Base-by-base conservation (phyloP, 64 coral and sea anemone species). In the Porites australiensis region DNA sequence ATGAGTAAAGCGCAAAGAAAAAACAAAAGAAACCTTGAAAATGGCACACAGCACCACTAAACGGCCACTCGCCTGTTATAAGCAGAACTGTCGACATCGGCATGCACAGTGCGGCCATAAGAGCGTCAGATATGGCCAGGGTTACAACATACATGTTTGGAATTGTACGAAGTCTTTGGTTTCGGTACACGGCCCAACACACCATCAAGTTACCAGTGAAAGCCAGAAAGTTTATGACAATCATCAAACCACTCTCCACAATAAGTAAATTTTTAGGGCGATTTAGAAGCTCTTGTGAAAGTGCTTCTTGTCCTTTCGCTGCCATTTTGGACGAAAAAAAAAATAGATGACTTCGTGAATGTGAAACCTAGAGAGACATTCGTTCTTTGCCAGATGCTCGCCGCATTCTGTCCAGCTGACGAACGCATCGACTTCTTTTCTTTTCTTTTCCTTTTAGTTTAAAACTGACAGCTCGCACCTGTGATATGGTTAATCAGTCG, bases 1-100 rank as follows among this genome's bases (percentile, higher is more conserved):
- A 73, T 1, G 93, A 95, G 18, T 74, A 77, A 1, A 90, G 15
- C 0, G 87, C 93, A 18, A 49, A 90, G 74, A 83, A 89, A 14
- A 89, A 89, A 51, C 68, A 74, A 48, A 95, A 86, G 57, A 95
- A 95, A 37, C 93, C 93, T 43, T 95, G 93, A 23, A 95, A 86
- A 79, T 95, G 93, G 49, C 93, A 95, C 23, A 90, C 59, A 44
- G 49, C 49, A 22, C 9, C n/a, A 6, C 74, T 49, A 10, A 88
- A 88, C 1, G 64, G 69, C 79, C 88, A 95, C 3, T 58, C 19
- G 0, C 83, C 77, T 18, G 58, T 95, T 63, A 90, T 27, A 8
- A 89, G 88, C 8, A 90, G 79, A 13, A 81, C 80, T 12, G 68
- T 13, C 1, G 93, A 95, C 23, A 86, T 37, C 3, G 93, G 93